Evolutionary conservation across 2,113 vertebrate genomes (phyloP).

Genomic region (Butorides virescens): DNA sequence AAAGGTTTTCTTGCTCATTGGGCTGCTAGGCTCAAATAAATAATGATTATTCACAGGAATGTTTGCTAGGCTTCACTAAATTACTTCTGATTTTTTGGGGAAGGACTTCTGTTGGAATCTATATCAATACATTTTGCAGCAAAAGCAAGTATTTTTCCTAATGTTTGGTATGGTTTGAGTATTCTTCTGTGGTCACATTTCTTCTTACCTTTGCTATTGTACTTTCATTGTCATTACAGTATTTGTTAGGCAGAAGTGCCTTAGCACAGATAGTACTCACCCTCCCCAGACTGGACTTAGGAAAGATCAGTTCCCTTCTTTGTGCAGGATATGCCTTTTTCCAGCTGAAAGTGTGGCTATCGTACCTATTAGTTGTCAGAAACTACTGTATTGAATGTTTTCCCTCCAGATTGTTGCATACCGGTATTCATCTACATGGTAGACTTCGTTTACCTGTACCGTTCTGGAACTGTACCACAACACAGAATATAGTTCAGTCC

Average conservation of each 20-base stretch:
- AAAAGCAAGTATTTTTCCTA: not conserved
- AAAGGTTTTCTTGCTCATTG: not conserved
- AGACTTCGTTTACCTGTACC: not conserved
- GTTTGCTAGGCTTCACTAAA: not conserved
- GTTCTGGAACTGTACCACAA: not conserved
- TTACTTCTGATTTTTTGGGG: not conserved
- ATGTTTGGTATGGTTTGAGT: not conserved
- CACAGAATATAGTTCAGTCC: not conserved
- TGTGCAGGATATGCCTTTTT: fast-evolving
- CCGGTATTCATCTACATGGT: not conserved
- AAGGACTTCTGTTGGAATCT: not conserved
- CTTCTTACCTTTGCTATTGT: not conserved
- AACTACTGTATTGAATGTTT: not conserved
- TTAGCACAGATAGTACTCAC: not conserved
- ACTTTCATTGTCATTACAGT: not conserved
- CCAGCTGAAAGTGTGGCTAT: not conserved
- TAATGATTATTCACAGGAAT: not conserved
- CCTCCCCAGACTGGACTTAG: fast-evolving
- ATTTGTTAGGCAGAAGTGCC: not conserved
- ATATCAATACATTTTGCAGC: not conserved
- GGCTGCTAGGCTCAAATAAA: not conserved
- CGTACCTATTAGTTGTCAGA: not conserved
- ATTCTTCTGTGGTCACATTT: fast-evolving
- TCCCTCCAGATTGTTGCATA: not conserved
- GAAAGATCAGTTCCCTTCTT: not conserved